These are phyloP conservation scores for Arothron firmamentum DNA, from an alignment of 2,113 vertebrate species.

Conservation along the genomic window DNA sequence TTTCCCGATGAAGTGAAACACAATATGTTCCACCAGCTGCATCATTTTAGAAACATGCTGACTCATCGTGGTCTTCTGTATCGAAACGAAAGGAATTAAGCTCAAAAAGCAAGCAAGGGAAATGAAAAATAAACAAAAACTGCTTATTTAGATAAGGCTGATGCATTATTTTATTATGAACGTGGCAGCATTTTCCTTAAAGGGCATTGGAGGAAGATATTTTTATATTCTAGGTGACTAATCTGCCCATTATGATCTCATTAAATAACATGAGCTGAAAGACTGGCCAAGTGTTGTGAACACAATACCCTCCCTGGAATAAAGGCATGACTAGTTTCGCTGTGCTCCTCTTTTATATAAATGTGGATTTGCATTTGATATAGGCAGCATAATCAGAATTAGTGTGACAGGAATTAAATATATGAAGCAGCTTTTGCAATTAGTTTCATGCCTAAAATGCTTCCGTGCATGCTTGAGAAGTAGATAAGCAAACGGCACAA, in stretches of 20 bases:
- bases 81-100: constrained; percentile 1
- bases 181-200: neutral
- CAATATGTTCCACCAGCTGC: constrained; percentile 66
- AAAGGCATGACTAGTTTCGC: neutral
- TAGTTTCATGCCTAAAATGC: no score
- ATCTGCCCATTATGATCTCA: neutral
- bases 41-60: constrained; percentile 62
- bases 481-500: neutral
- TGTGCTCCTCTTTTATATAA: neutral
- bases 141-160: neutral
- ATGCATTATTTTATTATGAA: neutral
- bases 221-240: neutral
- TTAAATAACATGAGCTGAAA: neutral
- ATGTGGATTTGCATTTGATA: neutral
- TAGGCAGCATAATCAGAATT: no score
- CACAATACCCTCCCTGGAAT: neutral
- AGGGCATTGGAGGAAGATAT: neutral
- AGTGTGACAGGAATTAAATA: neutral
- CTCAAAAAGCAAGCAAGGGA: constrained; percentile 13
- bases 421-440: neutral
- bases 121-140: neutral
- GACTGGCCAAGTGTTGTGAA: neutral
- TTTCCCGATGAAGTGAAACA: constrained; percentile 58
- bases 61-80: constrained; percentile 44
- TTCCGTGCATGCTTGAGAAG: neutral